Conservation (phyloP, 2,113 vertebrate species). For the Choloepus hoffmanni region DNA sequence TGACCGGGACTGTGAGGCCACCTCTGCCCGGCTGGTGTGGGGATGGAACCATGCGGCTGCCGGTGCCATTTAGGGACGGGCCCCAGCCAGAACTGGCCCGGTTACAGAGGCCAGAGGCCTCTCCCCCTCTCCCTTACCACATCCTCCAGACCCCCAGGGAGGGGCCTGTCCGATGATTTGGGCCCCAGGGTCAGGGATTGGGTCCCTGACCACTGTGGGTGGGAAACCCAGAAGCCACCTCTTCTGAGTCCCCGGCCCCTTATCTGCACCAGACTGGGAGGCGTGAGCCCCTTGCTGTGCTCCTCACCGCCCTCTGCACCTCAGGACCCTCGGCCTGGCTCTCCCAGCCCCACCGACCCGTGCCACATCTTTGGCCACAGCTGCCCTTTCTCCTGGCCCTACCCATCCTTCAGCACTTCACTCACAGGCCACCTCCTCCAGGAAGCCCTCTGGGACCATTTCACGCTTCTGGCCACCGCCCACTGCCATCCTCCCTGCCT, state of each 20-base stretch:
- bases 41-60: no score
- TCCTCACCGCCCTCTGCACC: background rate
- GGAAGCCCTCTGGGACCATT: background rate
- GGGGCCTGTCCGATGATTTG: no score
- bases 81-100: no score
- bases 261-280: fast-evolving
- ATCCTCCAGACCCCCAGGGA: no score
- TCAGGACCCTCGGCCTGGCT: background rate
- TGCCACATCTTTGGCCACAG: background rate
- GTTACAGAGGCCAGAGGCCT: no score
- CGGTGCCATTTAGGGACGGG: no score
- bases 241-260: fast-evolving
- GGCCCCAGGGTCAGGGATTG: no score
- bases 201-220: background rate
- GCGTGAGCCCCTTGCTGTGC: fast-evolving
- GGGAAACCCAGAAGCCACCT: fast-evolving
- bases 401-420: background rate
- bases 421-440: background rate
- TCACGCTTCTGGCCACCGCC: background rate
- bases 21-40: no score
- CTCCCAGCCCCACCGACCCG: fast-evolving
- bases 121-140: no score
- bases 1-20: no score
- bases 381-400: background rate
- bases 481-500: background rate